A percentile compares a stretch with the other conserved stretches of the same genome.
phyloP scores from a whole-genome alignment of 2,797 vertebrate species.

The Enteromius trimaculatus region DNA sequence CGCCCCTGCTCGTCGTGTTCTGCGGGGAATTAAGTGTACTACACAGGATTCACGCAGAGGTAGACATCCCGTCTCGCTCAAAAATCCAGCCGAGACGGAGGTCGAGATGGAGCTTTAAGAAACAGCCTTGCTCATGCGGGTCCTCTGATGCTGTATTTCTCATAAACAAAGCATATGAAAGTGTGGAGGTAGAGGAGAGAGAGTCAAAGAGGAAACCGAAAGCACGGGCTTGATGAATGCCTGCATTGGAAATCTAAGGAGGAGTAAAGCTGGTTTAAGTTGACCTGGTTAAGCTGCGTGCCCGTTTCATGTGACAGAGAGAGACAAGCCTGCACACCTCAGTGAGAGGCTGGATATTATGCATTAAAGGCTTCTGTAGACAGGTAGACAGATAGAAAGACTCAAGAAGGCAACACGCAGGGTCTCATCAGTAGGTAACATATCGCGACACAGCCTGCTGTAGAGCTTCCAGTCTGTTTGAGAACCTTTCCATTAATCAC shows the following conservation, averaged over 20 bases:
- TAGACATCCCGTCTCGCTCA: slow-evolving; percentile 68
- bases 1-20: slow-evolving; percentile 77
- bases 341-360: slow-evolving; percentile 53
- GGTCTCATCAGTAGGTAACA: slow-evolving; percentile 10
- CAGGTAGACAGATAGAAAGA: slow-evolving; percentile 40
- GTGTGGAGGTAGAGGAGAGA: slow-evolving; percentile 52
- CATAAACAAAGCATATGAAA: slow-evolving; percentile 78
- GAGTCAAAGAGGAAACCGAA: slow-evolving; percentile 31
- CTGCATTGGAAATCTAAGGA: slow-evolving; percentile 75
- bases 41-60: slow-evolving; percentile 85
- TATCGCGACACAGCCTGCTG: slow-evolving; percentile 2
- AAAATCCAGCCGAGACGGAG: slow-evolving; percentile 80
- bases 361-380: slow-evolving; percentile 35
- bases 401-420: slow-evolving; percentile 5
- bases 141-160: slow-evolving; percentile 70
- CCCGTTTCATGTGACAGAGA: slow-evolving; percentile 66
- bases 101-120: slow-evolving; percentile 78
- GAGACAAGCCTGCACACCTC: slow-evolving; percentile 47
- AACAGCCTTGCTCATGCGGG: slow-evolving; percentile 66
- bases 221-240: slow-evolving; percentile 70
- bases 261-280: slow-evolving; percentile 81
- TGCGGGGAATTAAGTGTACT: slow-evolving; percentile 82
- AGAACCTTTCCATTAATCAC: slow-evolving; percentile 28
- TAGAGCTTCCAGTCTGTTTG: slow-evolving; percentile 28
- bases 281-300: slow-evolving; percentile 75